These are phyloP conservation scores for Xylocopa sonorina DNA, from an alignment of 1,140 invertebrate genomes.

Conservation along the genomic window DNA sequence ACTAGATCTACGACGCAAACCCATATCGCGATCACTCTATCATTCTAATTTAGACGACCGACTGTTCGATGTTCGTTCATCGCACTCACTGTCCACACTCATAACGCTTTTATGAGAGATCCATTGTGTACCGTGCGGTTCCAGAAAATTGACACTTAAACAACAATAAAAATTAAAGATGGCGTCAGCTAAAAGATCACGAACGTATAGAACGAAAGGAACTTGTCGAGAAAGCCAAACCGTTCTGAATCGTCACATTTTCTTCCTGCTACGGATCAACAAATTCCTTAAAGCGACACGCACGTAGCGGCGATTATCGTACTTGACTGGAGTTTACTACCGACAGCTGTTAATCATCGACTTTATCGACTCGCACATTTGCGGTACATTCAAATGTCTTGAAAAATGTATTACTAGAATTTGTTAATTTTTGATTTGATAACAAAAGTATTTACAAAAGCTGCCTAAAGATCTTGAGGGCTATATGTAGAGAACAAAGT, in stretches of 20 bases:
- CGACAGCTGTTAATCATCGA: constrained; percentile 11
- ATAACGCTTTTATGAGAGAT: constrained; percentile 1
- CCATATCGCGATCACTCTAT: constrained; percentile 61
- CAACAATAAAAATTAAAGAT: constrained; percentile 41
- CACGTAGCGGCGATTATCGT: constrained; percentile 2
- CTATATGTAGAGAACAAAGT: not conserved
- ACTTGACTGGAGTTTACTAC: not conserved
- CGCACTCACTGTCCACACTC: constrained; percentile 34
- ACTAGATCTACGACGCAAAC: constrained; percentile 68
- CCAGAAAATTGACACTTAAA: constrained; percentile 44
- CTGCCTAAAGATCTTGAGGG: not conserved
- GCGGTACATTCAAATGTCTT: constrained; percentile 31
- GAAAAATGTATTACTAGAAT: not conserved
- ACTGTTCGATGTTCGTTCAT: constrained; percentile 19
- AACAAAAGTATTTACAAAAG: not conserved
- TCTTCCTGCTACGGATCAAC: not conserved
- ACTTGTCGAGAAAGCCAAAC: constrained; percentile 20
- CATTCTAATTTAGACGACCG: constrained; percentile 40
- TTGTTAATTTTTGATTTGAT: not conserved
- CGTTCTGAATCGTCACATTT: constrained; percentile 31
- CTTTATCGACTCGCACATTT: constrained; percentile 6
- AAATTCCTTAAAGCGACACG: constrained; percentile 22
- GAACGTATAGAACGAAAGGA: constrained; percentile 6
- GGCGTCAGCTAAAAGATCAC: constrained; percentile 26
- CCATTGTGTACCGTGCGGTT: constrained; percentile 23